phyloP scores from a whole-genome alignment of 2,888 invertebrate species.

The Dynastes tityus region DNA sequence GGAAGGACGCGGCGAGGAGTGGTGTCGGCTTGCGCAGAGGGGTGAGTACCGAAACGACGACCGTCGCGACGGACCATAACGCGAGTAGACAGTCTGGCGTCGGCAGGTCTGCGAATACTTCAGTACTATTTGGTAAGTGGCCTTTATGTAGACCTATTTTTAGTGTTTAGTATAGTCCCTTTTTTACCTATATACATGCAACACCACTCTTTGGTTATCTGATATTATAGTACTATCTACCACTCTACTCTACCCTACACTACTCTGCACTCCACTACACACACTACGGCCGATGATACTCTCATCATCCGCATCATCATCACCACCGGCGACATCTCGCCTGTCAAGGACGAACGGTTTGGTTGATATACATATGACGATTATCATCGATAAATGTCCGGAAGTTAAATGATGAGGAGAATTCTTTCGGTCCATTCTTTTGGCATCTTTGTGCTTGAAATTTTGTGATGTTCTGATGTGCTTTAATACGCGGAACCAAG shows the following conservation, averaged over 20 bases:
- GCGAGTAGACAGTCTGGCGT: constrained; percentile 72
- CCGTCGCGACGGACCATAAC: constrained; percentile 75
- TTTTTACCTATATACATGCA: constrained; percentile 37
- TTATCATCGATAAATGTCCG: constrained; percentile 21
- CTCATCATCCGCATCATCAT: neutral
- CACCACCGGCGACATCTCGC: constrained; percentile 18
- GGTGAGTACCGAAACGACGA: constrained; percentile 78
- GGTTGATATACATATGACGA: neutral
- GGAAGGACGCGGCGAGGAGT: constrained; percentile 60
- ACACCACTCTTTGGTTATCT: constrained; percentile 15
- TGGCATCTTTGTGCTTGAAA: constrained; percentile 33
- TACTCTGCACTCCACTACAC: constrained; percentile 26
- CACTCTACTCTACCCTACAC: constrained; percentile 25
- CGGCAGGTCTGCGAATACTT: constrained; percentile 68
- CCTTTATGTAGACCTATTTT: constrained; percentile 55
- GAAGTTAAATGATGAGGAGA: constrained; percentile 1
- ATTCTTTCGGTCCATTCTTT: constrained; percentile 8
- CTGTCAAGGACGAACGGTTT: constrained; percentile 28
- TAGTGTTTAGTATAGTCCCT: constrained; percentile 21
- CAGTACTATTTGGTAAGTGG: constrained; percentile 61
- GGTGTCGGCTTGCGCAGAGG: constrained; percentile 68
- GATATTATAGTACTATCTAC: constrained; percentile 22
- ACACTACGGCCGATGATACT: constrained; percentile 16
- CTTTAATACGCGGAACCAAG: neutral
- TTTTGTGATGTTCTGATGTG: constrained; percentile 38